Conservation (phyloP, 92 coral and sea anemone genomes). For the Parazoanthus atlanticus region DNA sequence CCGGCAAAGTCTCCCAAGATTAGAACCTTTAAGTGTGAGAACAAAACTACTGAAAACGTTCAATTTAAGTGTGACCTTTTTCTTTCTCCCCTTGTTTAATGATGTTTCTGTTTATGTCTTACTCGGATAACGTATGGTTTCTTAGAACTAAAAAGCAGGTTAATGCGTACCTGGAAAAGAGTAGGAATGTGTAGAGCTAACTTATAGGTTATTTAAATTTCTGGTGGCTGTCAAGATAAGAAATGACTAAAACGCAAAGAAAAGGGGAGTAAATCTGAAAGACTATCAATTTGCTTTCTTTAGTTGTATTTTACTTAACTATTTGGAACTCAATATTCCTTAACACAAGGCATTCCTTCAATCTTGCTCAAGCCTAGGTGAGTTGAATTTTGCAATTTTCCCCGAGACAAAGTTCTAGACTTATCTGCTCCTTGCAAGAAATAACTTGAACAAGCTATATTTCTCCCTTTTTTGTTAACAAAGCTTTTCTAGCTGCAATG, state of each 20-base stretch:
- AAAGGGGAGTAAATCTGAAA: background rate
- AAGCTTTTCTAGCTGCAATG: too few relatives aligned
- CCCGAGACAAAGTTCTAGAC: background rate
- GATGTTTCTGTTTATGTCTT: background rate
- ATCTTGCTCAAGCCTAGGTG: background rate
- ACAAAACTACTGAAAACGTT: background rate
- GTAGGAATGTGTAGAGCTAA: background rate
- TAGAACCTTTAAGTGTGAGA: conserved; percentile 27
- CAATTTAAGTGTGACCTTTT: background rate
- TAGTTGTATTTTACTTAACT: too few relatives aligned
- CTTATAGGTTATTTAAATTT: background rate
- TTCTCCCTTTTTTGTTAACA: too few relatives aligned
- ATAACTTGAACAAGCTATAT: too few relatives aligned
- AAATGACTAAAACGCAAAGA: background rate
- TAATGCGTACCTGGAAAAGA: background rate
- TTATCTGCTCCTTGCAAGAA: background rate
- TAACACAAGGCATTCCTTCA: background rate
- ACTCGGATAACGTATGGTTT: background rate
- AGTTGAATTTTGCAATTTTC: background rate
- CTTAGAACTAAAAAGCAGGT: background rate
- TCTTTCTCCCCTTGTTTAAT: background rate
- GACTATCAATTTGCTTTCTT: background rate
- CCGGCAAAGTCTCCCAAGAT: conserved; percentile 74
- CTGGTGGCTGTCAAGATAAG: background rate
- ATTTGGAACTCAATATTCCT: background rate